phyloP scores from a whole-genome alignment of 2,113 vertebrate genomes.

The Gymnarchus niloticus region DNA sequence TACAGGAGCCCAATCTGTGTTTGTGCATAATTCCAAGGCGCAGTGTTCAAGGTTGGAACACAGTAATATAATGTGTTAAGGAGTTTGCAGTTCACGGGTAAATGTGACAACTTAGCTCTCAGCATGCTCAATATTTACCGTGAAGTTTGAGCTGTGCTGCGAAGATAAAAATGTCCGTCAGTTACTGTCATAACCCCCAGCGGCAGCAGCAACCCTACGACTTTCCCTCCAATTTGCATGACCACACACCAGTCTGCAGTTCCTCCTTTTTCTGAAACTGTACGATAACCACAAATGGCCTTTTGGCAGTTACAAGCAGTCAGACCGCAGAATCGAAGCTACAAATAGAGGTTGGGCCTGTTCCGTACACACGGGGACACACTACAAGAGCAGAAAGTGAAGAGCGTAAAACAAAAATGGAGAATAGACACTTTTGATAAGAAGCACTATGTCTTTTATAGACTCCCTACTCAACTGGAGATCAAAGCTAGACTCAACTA shows the following conservation, averaged over 20 bases:
- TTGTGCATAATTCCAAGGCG: neutral
- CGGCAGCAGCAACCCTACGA: neutral
- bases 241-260: neutral
- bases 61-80: neutral
- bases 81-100: neutral
- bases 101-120: neutral
- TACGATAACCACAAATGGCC: neutral
- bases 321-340: neutral
- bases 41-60: neutral
- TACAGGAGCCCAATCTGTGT: neutral
- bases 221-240: constrained; percentile 9
- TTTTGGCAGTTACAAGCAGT: too few species aligned
- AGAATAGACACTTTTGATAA: too few species aligned
- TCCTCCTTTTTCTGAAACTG: neutral
- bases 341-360: neutral
- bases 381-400: neutral
- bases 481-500: neutral
- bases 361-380: neutral
- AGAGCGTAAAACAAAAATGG: too few species aligned
- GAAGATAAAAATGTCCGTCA: neutral
- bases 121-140: neutral
- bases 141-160: neutral
- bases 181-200: neutral
- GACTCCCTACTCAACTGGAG: neutral
- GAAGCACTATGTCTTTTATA: neutral